Evolutionary conservation across 2,113 vertebrate genomes (phyloP).

Genomic region (Saimiri boliviensis): DNA sequence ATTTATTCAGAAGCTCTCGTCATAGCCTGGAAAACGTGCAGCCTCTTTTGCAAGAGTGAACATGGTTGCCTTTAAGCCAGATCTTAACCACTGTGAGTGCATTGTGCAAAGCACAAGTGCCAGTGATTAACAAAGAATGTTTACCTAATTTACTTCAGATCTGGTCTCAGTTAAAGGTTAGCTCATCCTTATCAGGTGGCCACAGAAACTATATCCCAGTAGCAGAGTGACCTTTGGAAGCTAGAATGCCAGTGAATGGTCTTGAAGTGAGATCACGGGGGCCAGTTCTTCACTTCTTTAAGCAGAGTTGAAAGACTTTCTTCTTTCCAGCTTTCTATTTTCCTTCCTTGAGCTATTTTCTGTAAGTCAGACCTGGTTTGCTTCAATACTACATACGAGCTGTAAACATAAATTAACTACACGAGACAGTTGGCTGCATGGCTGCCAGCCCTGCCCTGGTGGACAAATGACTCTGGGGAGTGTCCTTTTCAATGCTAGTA

Average conservation of each 20-base stretch:
- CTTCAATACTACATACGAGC: no score
- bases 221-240: not conserved
- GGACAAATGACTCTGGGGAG: not conserved
- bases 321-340: not conserved
- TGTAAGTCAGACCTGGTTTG: not conserved
- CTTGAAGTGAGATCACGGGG: no score
- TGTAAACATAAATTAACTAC: not conserved
- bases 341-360: not conserved
- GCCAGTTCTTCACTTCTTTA: not conserved
- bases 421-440: not conserved
- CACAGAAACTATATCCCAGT: not conserved
- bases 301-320: not conserved
- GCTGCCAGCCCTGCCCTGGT: not conserved
- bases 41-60: not conserved
- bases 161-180: not conserved
- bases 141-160: not conserved
- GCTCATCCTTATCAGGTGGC: not conserved
- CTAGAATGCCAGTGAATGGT: not conserved
- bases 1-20: not conserved
- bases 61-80: not conserved
- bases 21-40: not conserved
- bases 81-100: not conserved
- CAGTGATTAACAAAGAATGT: not conserved
- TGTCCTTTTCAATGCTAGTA: not conserved
- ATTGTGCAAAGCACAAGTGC: not conserved